phyloP scores from a whole-genome alignment of 2,113 vertebrate genomes.

The Cyprinodon brontotheroides region DNA sequence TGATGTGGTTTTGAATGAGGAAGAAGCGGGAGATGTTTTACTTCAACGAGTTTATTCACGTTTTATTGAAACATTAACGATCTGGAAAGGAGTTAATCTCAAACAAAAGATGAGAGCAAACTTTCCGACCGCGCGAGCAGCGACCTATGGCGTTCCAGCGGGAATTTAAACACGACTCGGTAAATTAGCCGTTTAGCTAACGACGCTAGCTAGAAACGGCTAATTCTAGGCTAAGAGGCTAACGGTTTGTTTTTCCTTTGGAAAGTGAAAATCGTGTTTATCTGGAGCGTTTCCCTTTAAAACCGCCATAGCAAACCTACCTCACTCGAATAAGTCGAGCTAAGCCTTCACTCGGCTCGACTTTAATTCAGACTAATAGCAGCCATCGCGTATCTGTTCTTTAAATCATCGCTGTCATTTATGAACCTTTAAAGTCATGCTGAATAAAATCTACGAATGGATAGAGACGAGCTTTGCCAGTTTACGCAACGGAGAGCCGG shows the following conservation, averaged over 20 bases:
- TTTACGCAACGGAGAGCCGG: slow-evolving; percentile 75
- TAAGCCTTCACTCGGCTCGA: slow-evolving; percentile 27
- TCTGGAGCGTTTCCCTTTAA: slow-evolving; percentile 24
- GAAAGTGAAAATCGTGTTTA: slow-evolving; percentile 43
- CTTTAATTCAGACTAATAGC: slow-evolving; percentile 34
- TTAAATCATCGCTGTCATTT: slow-evolving; percentile 30
- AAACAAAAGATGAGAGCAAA: slow-evolving; percentile 42
- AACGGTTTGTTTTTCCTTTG: slow-evolving; percentile 36
- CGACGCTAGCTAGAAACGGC: slow-evolving; percentile 50
- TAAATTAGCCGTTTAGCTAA: slow-evolving; percentile 70
- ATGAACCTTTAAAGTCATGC: slow-evolving; percentile 72
- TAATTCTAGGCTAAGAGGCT: slow-evolving; percentile 40
- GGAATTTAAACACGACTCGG: slow-evolving; percentile 64
- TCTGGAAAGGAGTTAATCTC: slow-evolving; percentile 19
- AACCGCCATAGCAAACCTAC: slow-evolving; percentile 25
- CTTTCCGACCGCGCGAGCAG: slow-evolving; percentile 42
- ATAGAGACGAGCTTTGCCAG: slow-evolving; percentile 75
- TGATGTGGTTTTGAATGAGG: slow-evolving; percentile 88
- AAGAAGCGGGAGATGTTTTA: slow-evolving; percentile 85
- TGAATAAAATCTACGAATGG: slow-evolving; percentile 82
- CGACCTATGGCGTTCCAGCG: slow-evolving; percentile 40
- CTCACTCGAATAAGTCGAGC: slow-evolving; percentile 54
- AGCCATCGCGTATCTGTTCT: slow-evolving; percentile 24
- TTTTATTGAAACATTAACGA: slow-evolving; percentile 49
- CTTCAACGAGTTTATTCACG: slow-evolving; percentile 71